phyloP scores from a whole-genome alignment of 2,113 vertebrate species.

The Heliornis fulica region DNA sequence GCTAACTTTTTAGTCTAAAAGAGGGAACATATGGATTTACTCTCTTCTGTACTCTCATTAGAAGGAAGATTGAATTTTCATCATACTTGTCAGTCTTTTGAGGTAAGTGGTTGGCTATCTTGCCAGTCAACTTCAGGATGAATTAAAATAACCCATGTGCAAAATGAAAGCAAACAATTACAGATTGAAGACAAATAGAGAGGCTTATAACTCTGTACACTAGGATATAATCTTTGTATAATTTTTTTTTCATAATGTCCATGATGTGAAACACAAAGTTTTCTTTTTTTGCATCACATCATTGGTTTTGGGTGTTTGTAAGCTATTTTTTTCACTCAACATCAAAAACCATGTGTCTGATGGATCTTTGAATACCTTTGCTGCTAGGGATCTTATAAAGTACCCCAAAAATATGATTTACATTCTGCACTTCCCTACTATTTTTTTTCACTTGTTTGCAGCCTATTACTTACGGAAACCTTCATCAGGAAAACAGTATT shows the following conservation, averaged over 20 bases:
- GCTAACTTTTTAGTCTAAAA: not conserved
- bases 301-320: not conserved
- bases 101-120: not conserved
- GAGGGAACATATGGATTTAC: not conserved
- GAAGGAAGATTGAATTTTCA: not conserved
- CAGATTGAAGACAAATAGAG: not conserved
- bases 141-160: not conserved
- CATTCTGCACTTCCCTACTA: not conserved
- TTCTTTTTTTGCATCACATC: not conserved
- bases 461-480: not conserved
- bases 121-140: not conserved
- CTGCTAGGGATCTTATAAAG: not conserved
- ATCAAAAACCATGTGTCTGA: not conserved
- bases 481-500: not conserved
- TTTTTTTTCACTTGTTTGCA: not conserved
- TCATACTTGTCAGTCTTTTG: not conserved
- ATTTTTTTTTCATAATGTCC: not conserved
- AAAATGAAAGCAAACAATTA: not conserved
- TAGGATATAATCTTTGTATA: not conserved
- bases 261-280: not conserved
- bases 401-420: not conserved
- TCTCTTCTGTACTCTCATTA: not conserved
- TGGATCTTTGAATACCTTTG: not conserved
- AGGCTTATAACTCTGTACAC: not conserved
- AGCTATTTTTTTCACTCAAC: not conserved